Conservation (phyloP, 2,888 invertebrate genomes). For the Drosophila setosimentum region DNA sequence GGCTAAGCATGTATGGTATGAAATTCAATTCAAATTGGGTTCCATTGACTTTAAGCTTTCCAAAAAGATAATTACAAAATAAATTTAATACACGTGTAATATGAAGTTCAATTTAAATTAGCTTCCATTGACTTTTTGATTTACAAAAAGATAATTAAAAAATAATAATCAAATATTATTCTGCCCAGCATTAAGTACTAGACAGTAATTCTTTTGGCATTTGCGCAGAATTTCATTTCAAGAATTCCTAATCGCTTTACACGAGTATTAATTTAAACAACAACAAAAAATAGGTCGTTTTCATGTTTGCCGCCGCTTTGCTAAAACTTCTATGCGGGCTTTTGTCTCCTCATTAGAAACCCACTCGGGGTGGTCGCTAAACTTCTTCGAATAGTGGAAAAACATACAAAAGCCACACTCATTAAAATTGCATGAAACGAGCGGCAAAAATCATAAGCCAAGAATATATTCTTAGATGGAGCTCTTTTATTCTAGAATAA, state of each 20-base stretch:
- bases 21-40: background rate
- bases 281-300: constrained; percentile 38
- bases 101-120: background rate
- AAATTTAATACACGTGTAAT: background rate
- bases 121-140: background rate
- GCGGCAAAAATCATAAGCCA: background rate
- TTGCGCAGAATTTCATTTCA: constrained; percentile 16
- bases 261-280: constrained; percentile 36
- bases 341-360: constrained; percentile 57
- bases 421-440: constrained; percentile 57
- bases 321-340: constrained; percentile 49
- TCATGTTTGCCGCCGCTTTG: constrained; percentile 48
- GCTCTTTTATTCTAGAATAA: background rate
- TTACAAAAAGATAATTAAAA: background rate
- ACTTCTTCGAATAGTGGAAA: constrained; percentile 31
- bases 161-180: constrained; percentile 1
- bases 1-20: background rate
- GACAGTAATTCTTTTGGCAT: constrained; percentile 15
- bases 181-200: background rate
- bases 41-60: background rate
- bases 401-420: constrained; percentile 56
- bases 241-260: constrained; percentile 50
- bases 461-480: background rate
- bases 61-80: background rate
- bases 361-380: constrained; percentile 64